A percentile compares a stretch with the other conserved stretches of the same genome.
These are phyloP conservation scores for Otus scops DNA, from an alignment of 2,797 vertebrate species.

Conservation along the genomic window DNA sequence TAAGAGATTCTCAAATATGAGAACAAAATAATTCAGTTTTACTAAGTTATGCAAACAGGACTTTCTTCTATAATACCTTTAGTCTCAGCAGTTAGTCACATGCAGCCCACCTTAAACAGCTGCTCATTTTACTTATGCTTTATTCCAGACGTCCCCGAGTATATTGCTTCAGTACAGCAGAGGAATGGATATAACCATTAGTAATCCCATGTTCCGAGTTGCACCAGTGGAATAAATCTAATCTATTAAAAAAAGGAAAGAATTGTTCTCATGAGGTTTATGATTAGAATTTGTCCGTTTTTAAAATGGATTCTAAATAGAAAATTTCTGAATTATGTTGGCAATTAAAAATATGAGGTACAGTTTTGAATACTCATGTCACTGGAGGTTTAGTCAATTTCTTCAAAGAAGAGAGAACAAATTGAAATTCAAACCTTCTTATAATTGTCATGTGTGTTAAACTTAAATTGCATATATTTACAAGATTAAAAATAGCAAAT, in stretches of 20 bases:
- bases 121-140: neutral
- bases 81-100: neutral
- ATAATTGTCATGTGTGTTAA: neutral
- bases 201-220: accelerated
- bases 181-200: neutral
- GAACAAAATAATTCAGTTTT: neutral
- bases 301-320: neutral
- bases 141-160: neutral
- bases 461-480: neutral
- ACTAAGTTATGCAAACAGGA: neutral
- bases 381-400: neutral
- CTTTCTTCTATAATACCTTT: neutral
- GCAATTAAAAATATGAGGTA: constrained; percentile 31
- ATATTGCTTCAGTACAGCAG: neutral
- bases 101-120: neutral
- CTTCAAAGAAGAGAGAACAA: constrained; percentile 8
- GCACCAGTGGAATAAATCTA: neutral
- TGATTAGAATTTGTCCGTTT: neutral
- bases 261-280: neutral
- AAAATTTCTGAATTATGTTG: constrained; percentile 28
- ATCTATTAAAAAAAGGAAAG: neutral
- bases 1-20: neutral
- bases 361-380: constrained; percentile 9
- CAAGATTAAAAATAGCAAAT: neutral
- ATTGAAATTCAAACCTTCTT: constrained; percentile 31